A percentile compares a stretch with the other conserved stretches of the same genome.
These are phyloP conservation scores for Sterrhoptilus dennistouni DNA, from an alignment of 2,113 vertebrate genomes.

Conservation along the genomic window DNA sequence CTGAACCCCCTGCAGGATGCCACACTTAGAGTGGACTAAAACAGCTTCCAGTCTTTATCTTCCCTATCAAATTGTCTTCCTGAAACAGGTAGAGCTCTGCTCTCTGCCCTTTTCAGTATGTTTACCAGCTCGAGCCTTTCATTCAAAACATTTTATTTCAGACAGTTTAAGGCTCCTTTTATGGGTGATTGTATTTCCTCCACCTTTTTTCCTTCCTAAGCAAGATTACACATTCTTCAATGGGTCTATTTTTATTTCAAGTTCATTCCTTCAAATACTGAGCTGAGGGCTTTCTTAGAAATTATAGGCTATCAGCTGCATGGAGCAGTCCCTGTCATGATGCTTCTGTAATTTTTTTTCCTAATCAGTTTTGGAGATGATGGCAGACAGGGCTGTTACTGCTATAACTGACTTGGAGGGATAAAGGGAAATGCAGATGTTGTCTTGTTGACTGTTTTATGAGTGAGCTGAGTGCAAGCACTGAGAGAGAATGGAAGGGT, in stretches of 20 bases:
- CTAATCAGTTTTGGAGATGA: not conserved
- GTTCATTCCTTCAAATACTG: not conserved
- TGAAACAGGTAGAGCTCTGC: not conserved
- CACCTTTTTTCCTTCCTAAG: not conserved
- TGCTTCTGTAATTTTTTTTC: not conserved
- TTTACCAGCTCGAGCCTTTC: not conserved
- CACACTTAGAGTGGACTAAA: not conserved
- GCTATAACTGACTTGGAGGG: not conserved
- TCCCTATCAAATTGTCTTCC: not conserved
- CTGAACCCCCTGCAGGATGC: not conserved
- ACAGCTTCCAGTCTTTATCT: not conserved
- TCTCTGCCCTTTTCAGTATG: not conserved
- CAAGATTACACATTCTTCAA: not conserved
- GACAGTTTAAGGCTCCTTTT: not conserved
- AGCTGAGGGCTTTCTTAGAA: not conserved
- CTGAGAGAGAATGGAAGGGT: not conserved
- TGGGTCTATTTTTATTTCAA: not conserved
- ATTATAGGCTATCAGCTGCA: slow-evolving; percentile 34
- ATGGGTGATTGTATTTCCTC: not conserved
- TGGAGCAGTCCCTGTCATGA: not conserved
- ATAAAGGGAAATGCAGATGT: not conserved
- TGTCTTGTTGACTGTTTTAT: not conserved
- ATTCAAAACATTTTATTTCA: not conserved
- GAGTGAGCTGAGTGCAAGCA: not conserved
- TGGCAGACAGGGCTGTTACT: not conserved